Evolutionary conservation across 1,140 invertebrate genomes (phyloP), one percentile per base, ranked within the genome.

Genomic region (Papilio xuthus): DNA sequence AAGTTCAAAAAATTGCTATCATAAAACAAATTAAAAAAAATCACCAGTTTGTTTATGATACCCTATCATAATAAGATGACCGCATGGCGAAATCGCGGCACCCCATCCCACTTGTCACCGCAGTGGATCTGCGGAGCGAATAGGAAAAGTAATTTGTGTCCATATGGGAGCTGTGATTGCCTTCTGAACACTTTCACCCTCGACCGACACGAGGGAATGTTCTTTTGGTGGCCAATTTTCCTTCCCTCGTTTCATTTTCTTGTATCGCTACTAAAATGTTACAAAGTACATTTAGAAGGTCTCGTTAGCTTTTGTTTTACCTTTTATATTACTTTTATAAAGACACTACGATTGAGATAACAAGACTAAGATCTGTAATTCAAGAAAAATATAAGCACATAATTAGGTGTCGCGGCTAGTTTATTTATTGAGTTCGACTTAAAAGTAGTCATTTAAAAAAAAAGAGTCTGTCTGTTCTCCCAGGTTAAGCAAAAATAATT

Each of bases 131-230:
- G 84, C 80, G 79, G 73, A 81, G 72, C 81, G 79, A 88, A 87
- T 88, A 86, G 85, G 82, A 89, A 90, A 92, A 92, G 90, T 93
- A 93, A 93, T 93, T 93, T 90, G 88, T 90, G 89, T 86, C 92
- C 92, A 93, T 93, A 93, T 93, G 92, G 90, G 90, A 87, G 87
- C 87, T 80, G 87, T 91, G 91, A 93, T 93, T 93, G 91, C 91
- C 90, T 89, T 87, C 83, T 81, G 85, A 90, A 90, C 85, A 89
- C 85, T 88, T 80, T 84, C 84, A 88, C 86, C 89, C 89, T 85
- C 81, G 79, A 82, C 83, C 79, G 67, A 78, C 81, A 75, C 81
- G 77, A 37, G 84, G 76, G 79, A 87, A 87, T 88, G 80, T 84
- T 88, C 88, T 89, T 87, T 90, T 89, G 81, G 85, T 83, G 84